Base-by-base conservation (phyloP, 1,140 invertebrate genomes). In the Meloidogyne exigua region DNA sequence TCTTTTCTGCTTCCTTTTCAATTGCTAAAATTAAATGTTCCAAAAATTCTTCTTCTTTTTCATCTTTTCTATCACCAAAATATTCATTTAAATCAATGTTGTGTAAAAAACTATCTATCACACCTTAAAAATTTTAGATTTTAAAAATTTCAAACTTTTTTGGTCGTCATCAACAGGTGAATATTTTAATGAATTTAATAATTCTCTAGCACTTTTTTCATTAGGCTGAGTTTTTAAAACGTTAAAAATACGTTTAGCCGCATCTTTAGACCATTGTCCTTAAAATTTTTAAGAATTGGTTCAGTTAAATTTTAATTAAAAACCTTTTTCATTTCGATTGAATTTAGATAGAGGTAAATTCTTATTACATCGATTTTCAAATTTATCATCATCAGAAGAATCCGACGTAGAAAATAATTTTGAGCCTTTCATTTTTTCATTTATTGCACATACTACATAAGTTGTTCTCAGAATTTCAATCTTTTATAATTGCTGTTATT, bases 31-130 rank as follows among this genome's bases (percentile, higher is more conserved):
- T 67, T 23, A 81, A 62, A 11, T 68, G 73, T 49, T 77, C 72
- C 7, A 81, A 77, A 65, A 81, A 82, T 66, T 81, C 68, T 36
- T 71, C 32, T 32, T 81, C 80, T 49, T 81, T 66, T 44, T 63
- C 63, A 7, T 28, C 28, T 10, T 76, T 21, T 23, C 9, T 57
- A 57, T 57, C 18, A 57, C 5, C n/a, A 57, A n/a, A 57, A 57
- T 57, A 57, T 57, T 57, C 49, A 57, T 57, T 57, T 57, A 65
- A 68, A 28, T 63, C 49, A 28, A 25, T 23, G 21, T 18, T 36
- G 18, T 21, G 21, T 25, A 36, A 26, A 36, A 28, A 39, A 64
- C 36, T 42, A 28, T 73, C 63, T 21, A n/a, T 73, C n/a, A 26
- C 57, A n/a, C 49, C 63, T 64, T n/a, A 65, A 49, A 23, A 73